These are phyloP conservation scores for Pissodes strobi DNA, from an alignment of 1,140 invertebrate species.

Conservation along the genomic window DNA sequence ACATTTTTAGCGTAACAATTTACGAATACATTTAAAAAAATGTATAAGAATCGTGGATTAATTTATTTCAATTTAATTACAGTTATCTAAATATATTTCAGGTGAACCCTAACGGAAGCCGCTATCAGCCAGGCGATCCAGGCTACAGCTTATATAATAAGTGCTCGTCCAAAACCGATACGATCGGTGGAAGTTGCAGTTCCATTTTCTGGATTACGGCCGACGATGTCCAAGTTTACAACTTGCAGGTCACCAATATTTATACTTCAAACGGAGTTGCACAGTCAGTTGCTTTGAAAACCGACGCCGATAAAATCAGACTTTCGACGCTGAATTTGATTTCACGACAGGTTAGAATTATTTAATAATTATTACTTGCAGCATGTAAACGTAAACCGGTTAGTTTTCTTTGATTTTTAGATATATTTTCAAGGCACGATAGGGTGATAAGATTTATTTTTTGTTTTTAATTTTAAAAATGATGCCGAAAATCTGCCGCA, in stretches of 20 bases:
- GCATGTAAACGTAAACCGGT: no score
- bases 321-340: background rate
- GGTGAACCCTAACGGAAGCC: conserved; percentile 3
- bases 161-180: background rate
- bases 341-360: conserved; percentile 1
- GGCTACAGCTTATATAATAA: conserved; percentile 2
- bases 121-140: conserved; percentile 6
- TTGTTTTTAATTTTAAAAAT: no score
- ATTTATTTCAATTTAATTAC: no score
- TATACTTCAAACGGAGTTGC: background rate
- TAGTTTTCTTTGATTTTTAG: no score
- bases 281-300: conserved; percentile 12
- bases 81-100: no score
- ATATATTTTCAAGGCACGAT: no score
- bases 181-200: background rate
- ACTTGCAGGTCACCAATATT: background rate
- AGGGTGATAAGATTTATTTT: no score
- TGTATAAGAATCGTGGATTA: no score
- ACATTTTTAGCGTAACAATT: no score
- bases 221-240: background rate
- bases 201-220: conserved; percentile 8
- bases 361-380: no score
- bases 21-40: no score
- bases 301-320: conserved; percentile 2
- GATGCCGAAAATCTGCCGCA: no score